Base-by-base conservation (phyloP, 2,888 invertebrate genomes). In the Lochmaea crataegi region DNA sequence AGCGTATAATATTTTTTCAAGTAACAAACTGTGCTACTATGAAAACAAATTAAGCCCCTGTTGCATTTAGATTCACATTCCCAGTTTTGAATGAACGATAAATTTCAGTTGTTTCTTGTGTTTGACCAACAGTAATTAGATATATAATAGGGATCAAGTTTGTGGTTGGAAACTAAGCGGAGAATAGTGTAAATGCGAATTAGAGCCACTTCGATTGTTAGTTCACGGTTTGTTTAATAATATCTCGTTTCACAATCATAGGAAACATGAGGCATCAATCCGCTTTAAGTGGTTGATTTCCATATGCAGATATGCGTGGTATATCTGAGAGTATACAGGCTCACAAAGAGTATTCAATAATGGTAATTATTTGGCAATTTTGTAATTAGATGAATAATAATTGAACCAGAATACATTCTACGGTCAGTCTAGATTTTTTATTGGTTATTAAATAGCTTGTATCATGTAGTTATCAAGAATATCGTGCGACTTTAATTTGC, bases 161-260 rank as follows among this genome's bases (percentile, higher is more conserved):
- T 71, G 70, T 42, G 66, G 72, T 68, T 61, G 18, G 66, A 73
- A 77, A 75, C 68, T 69, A 48, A 73, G 64, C 70, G 60, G 66
- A 65, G 72, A 67, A 76, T 68, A 53, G 69, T 75, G 76, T 77
- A 78, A 80, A 79, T 70, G 72, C 75, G 76, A 76, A 78, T 80
- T 78, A 77, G 71, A 72, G 64, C 71, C 77, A 71, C 75, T 75
- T 73, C 72, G 74, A 76, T 77, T 77, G 79, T 73, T 74, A 71
- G 78, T 78, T 77, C 75, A 78, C 78, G 81, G 79, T 78, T 80
- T 81, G 80, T 81, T 80, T 80, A 79, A 77, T 81, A 80, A 80
- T 80, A 79, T 80, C 80, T 77, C 79, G 79, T 82, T 80, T 81
- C 79, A 77, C 76, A 80, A 81, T 82, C 80, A 80, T 79, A 79